Percentiles rank a stretch among this genome's conserved stretches.
phyloP scores from a whole-genome alignment of 2,888 invertebrate species.

The Hesperia comma region DNA sequence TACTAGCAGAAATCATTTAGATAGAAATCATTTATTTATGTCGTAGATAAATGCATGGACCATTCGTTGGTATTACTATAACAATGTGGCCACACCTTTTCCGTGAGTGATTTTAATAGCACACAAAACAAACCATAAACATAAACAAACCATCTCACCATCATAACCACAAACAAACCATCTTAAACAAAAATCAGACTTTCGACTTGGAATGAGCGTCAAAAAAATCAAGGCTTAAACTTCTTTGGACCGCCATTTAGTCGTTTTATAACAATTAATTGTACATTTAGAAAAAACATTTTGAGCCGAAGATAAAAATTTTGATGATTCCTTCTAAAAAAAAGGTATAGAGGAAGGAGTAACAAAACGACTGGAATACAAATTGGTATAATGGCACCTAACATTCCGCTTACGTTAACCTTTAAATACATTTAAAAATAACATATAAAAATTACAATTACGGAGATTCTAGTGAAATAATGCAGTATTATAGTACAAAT shows the following conservation, averaged over 20 bases:
- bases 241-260: slow-evolving; percentile 37
- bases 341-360: slow-evolving; percentile 51
- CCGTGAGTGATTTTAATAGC: slow-evolving; percentile 29
- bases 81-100: slow-evolving; percentile 7
- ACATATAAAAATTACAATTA: slow-evolving; percentile 78
- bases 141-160: slow-evolving; percentile 21
- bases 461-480: slow-evolving; percentile 79
- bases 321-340: slow-evolving; percentile 56
- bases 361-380: slow-evolving; percentile 69
- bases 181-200: slow-evolving; percentile 37
- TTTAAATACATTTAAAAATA: slow-evolving; percentile 74
- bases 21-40: slow-evolving; percentile 1
- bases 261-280: slow-evolving; percentile 32
- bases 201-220: slow-evolving; percentile 36
- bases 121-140: slow-evolving; percentile 3
- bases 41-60: neutral
- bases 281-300: slow-evolving; percentile 38
- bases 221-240: slow-evolving; percentile 37
- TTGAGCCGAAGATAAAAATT: slow-evolving; percentile 49
- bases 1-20: neutral
- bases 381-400: slow-evolving; percentile 81
- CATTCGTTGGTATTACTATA: slow-evolving; percentile 6
- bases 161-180: slow-evolving; percentile 12
- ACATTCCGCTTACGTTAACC: slow-evolving; percentile 72
- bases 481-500: slow-evolving; percentile 59